phyloP scores from a whole-genome alignment of 2,888 invertebrate species.

The Aphidius colemani region DNA sequence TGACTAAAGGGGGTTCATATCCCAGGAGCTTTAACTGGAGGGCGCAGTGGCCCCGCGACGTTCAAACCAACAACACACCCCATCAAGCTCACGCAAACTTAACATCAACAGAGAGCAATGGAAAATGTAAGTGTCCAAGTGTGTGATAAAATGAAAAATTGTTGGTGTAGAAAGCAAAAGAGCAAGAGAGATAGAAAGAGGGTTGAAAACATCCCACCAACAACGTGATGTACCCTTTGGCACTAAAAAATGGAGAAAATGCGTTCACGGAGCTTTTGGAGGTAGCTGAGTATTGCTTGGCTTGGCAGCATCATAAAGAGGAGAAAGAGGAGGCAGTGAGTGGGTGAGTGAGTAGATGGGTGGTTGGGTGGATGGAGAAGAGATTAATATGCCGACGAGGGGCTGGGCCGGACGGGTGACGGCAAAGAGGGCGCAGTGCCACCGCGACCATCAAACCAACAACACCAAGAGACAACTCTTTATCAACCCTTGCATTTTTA shows the following conservation, averaged over 20 bases:
- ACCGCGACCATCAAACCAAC: constrained; percentile 63
- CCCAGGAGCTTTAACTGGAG: constrained; percentile 11
- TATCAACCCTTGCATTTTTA: constrained; percentile 11
- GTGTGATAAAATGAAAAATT: constrained; percentile 19
- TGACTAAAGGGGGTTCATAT: constrained; percentile 18
- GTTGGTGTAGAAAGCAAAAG: constrained; percentile 1
- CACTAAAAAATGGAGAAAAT: too few species aligned
- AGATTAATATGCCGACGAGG: constrained; percentile 55
- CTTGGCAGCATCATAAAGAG: background rate
- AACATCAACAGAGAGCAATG: constrained; percentile 1
- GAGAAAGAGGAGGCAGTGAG: constrained; percentile 18
- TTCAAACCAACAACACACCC: constrained; percentile 18
- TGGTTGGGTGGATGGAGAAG: constrained; percentile 31
- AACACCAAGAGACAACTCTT: constrained; percentile 45
- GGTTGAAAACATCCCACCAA: constrained; percentile 10
- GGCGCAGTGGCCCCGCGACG: constrained; percentile 17
- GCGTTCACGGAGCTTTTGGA: constrained; percentile 12
- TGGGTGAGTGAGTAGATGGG: constrained; percentile 19
- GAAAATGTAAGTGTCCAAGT: constrained; percentile 14
- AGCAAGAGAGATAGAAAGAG: constrained; percentile 25
- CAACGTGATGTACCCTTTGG: too few species aligned
- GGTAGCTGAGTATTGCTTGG: constrained; percentile 6
- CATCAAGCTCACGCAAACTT: background rate
- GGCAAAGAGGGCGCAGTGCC: constrained; percentile 63
- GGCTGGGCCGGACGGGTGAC: constrained; percentile 63